Percentiles rank a stretch among this genome's conserved stretches.
Evolutionary conservation across 2,797 vertebrate species (phyloP).

Genomic region (Tiaroga cobitis): DNA sequence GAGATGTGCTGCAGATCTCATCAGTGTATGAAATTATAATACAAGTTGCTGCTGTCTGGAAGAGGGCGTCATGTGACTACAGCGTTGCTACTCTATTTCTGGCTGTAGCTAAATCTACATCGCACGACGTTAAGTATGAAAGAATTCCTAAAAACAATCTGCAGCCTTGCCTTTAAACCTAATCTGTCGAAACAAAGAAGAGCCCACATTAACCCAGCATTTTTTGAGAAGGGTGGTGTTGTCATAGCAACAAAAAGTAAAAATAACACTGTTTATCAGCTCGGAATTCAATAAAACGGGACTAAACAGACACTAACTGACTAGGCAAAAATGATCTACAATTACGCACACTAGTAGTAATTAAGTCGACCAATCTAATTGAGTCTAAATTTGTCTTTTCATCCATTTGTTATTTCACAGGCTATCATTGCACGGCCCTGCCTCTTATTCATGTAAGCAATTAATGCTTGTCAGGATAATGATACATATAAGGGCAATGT

Average conservation of each 20-base stretch:
- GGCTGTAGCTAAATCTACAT: conserved; percentile 17
- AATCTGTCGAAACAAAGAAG: conserved; percentile 48
- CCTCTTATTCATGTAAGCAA: conserved; percentile 73
- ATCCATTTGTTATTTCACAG: conserved; percentile 62
- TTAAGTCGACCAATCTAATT: conserved; percentile 49
- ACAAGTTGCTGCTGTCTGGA: conserved; percentile 27
- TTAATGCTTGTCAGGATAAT: conserved; percentile 79
- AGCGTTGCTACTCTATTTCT: conserved; percentile 22
- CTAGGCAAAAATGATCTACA: conserved; percentile 75
- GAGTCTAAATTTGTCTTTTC: conserved; percentile 51
- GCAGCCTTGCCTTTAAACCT: conserved; percentile 45
- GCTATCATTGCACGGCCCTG: conserved; percentile 61
- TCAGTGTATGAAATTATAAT: conserved; percentile 45
- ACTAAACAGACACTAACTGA: conserved; percentile 79
- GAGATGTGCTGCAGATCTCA: conserved; percentile 32
- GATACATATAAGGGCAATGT: conserved; percentile 78
- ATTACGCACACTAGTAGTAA: conserved; percentile 41
- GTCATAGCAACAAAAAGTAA: conserved; percentile 84
- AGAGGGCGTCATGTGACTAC: conserved; percentile 15
- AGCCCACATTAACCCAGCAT: conserved; percentile 58
- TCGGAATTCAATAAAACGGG: conserved; percentile 79
- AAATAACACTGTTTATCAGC: conserved; percentile 82
- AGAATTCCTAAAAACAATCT: conserved; percentile 38
- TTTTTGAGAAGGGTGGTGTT: conserved; percentile 67
- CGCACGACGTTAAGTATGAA: not conserved